phyloP scores from a whole-genome alignment of 2,797 vertebrate genomes.

The Champsocephalus gunnari region DNA sequence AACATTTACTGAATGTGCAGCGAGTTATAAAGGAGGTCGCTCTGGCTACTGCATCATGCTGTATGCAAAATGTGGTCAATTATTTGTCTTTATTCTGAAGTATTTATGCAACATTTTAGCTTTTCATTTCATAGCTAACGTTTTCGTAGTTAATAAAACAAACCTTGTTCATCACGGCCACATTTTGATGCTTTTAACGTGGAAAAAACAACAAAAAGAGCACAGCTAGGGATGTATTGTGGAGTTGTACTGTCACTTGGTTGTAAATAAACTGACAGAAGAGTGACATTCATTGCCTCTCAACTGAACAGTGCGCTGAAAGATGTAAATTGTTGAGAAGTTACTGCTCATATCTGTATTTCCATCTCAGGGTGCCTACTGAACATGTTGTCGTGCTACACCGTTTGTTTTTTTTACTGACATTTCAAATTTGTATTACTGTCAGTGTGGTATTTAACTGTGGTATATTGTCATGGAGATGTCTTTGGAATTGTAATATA shows the following conservation, averaged over 20 bases:
- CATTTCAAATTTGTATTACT: slow-evolving; percentile 66
- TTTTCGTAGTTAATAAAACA: slow-evolving; percentile 2
- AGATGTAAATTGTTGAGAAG: slow-evolving; percentile 49
- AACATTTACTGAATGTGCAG: slow-evolving; percentile 21
- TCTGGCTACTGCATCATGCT: slow-evolving; percentile 61
- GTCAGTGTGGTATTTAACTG: slow-evolving; percentile 73
- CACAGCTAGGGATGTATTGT: slow-evolving; percentile 8
- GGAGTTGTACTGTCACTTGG: slow-evolving; percentile 20
- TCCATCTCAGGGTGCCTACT: slow-evolving; percentile 81
- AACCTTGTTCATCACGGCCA: slow-evolving; percentile 25
- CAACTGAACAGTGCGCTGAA: slow-evolving; percentile 22
- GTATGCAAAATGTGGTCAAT: slow-evolving; percentile 13
- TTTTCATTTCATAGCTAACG: slow-evolving; percentile 39
- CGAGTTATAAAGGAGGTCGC: slow-evolving; percentile 38
- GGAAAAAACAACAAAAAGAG: slow-evolving; percentile 44
- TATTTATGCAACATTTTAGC: slow-evolving; percentile 52
- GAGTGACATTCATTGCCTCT: slow-evolving; percentile 50
- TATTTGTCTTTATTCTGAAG: slow-evolving; percentile 43
- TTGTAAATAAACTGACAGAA: slow-evolving; percentile 29
- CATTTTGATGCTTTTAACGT: slow-evolving; percentile 60
- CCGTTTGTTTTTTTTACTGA: slow-evolving; percentile 29
- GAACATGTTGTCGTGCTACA: slow-evolving; percentile 60
- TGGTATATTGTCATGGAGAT: slow-evolving; percentile 68
- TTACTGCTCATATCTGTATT: slow-evolving; percentile 70
- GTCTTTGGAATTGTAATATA: slow-evolving; percentile 64